Base-by-base conservation (phyloP, 2,888 invertebrate genomes). In the Laspeyria flexula region DNA sequence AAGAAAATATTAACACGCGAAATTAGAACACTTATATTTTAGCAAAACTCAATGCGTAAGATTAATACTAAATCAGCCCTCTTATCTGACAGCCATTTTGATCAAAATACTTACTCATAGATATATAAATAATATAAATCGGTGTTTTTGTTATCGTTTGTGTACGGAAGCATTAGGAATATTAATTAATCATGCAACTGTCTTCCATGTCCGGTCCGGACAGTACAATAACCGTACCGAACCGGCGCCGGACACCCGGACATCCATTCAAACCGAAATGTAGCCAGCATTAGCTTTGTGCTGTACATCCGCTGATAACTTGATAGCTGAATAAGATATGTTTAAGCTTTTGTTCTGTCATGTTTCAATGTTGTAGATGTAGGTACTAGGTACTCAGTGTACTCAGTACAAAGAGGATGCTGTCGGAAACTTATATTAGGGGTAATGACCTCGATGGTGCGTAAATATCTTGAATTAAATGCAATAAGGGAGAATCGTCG, bases 151-250 rank as follows among this genome's bases (percentile, higher is more conserved):
- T 45, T 51, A 43, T 43, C 35, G 45, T 61, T 58, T 33, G 47
- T 41, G 12, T 38, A 56, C 49, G 59, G 67, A 67, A 67, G 59
- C 59, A 57, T 62, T 65, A 65, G 51, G 44, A 59, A 59, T 52
- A 57, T 59, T 65, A 68, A 69, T 69, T 65, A 63, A 69, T 69
- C 65, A 69, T 44, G 56, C 40, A 53, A 51, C 60, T 68, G 65
- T 59, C 63, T 54, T 44, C 10, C 21, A 43, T 45, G 60, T 68
- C 68, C 68, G 68, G 69, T 39, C 31, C 54, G 41, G 45, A 56
- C 51, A 44, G 55, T 45, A 60, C 58, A 65, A 63, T 55, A 27
- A 40, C n/a, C 12, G 37, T 9, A 15, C n/a, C 16, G 43, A 16
- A 35, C 27, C 33, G 21, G 18, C n/a, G 31, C 53, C 30, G 55